Evolutionary conservation across 2,797 vertebrate species (phyloP).

Genomic region (Kryptolebias ocellatus): DNA sequence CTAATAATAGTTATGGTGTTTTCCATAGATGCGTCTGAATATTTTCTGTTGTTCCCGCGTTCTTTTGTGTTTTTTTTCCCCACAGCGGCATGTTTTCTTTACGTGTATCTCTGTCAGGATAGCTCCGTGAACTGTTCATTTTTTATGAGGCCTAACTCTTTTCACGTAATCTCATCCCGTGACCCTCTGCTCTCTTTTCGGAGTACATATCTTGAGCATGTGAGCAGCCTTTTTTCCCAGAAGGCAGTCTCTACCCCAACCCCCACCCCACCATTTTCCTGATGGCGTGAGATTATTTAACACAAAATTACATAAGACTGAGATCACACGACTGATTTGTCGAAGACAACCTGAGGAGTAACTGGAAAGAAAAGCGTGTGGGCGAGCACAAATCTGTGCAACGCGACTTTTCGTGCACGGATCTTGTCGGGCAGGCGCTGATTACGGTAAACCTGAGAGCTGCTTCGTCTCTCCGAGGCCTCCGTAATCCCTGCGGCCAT

Average conservation of each 20-base stretch:
- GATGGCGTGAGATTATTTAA: conserved; percentile 47
- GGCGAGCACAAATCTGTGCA: conserved; percentile 56
- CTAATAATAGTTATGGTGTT: conserved; percentile 14
- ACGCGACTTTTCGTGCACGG: conserved; percentile 20
- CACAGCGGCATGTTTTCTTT: too few species aligned
- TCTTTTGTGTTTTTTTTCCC: background rate
- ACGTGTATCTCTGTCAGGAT: too few species aligned
- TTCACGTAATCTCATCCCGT: conserved; percentile 49
- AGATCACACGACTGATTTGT: conserved; percentile 15
- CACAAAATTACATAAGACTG: conserved; percentile 42
- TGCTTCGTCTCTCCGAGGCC: conserved; percentile 32
- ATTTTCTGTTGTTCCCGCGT: background rate
- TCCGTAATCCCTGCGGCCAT: conserved; percentile 69
- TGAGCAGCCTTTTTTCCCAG: conserved; percentile 38
- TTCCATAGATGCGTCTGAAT: conserved; percentile 6
- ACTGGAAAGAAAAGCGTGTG: conserved; percentile 13
- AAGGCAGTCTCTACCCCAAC: background rate
- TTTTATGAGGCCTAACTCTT: conserved; percentile 34
- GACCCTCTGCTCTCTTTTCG: conserved; percentile 39
- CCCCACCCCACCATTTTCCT: background rate
- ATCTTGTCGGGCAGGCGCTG: conserved; percentile 16
- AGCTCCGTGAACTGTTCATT: conserved; percentile 5
- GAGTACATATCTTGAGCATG: conserved; percentile 40
- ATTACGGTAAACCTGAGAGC: conserved; percentile 32
- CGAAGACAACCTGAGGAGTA: conserved; percentile 11